Percentiles rank a stretch among this genome's conserved stretches.
phyloP scores from a whole-genome alignment of 2,797 vertebrate species.

The Mionectes olivaceus region DNA sequence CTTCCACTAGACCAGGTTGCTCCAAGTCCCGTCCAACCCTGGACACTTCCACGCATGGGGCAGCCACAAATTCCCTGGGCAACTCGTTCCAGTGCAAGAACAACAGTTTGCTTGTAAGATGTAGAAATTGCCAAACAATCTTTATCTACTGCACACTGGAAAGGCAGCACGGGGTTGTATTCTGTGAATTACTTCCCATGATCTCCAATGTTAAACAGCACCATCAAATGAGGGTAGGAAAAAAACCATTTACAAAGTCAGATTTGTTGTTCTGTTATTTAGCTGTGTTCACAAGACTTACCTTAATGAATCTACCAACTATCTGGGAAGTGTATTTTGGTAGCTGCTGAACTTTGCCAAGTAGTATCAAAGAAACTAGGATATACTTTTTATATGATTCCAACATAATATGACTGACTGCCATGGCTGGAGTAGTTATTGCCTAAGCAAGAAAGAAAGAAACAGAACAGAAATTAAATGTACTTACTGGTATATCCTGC shows the following conservation, averaged over 20 bases:
- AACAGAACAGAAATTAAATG: background rate
- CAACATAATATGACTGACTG: conserved; percentile 99
- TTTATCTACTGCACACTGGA: background rate
- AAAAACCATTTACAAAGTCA: background rate
- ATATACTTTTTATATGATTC: conserved; percentile 99
- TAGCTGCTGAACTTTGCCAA: conserved; percentile 96
- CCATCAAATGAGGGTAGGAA: background rate
- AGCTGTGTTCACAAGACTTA: conserved; percentile 70
- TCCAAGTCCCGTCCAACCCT: background rate
- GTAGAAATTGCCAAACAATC: background rate
- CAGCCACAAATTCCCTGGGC: background rate
- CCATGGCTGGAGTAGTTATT: conserved; percentile 99
- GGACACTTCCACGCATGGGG: background rate
- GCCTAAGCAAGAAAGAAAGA: conserved; percentile 81
- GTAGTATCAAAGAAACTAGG: conserved; percentile 97
- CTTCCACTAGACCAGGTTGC: background rate
- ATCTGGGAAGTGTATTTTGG: conserved; percentile 99
- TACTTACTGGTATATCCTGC: background rate
- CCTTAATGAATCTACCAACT: conserved; percentile 98
- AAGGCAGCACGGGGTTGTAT: background rate
- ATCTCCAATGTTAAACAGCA: background rate
- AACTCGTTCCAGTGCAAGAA: background rate
- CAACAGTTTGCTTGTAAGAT: background rate
- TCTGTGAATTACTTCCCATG: background rate
- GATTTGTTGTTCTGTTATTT: background rate